These are phyloP conservation scores for Alethe castanea DNA, from an alignment of 2,113 vertebrate genomes.

Conservation along the genomic window DNA sequence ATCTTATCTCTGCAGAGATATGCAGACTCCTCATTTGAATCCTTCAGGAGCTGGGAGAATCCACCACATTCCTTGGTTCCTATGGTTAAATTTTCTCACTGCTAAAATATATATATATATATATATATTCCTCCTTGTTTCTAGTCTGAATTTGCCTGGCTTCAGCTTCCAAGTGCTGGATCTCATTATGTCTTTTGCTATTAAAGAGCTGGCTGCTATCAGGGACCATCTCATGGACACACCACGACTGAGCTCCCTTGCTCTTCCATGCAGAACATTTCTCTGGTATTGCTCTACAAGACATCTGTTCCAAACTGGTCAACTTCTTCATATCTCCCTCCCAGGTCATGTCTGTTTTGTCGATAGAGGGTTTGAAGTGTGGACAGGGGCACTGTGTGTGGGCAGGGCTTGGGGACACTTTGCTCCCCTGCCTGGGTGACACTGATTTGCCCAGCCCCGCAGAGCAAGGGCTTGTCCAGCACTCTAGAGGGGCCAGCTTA, in stretches of 20 bases:
- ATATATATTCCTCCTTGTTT: background rate
- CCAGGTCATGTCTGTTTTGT: background rate
- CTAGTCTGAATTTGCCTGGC: constrained; percentile 46
- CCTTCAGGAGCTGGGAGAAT: constrained; percentile 26
- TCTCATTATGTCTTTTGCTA: background rate
- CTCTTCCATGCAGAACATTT: background rate
- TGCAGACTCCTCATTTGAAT: constrained; percentile 29
- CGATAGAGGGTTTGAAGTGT: background rate
- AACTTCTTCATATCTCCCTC: background rate
- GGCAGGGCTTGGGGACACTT: background rate
- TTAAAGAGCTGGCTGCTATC: constrained; percentile 17
- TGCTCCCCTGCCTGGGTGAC: accelerated
- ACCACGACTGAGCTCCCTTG: accelerated
- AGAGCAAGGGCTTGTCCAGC: background rate
- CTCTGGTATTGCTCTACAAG: background rate
- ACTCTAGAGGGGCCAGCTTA: background rate
- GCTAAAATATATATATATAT: background rate
- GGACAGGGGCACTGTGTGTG: background rate
- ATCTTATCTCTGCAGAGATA: constrained; percentile 3
- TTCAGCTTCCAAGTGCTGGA: constrained; percentile 25
- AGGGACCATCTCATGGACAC: background rate
- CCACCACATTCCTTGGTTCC: constrained; percentile 36
- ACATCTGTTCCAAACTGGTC: background rate
- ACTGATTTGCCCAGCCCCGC: background rate
- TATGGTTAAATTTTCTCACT: constrained; percentile 31